Evolutionary conservation across 2,797 vertebrate species (phyloP), one percentile per base, ranked within the genome.

Genomic region (Heliangelus exortis): DNA sequence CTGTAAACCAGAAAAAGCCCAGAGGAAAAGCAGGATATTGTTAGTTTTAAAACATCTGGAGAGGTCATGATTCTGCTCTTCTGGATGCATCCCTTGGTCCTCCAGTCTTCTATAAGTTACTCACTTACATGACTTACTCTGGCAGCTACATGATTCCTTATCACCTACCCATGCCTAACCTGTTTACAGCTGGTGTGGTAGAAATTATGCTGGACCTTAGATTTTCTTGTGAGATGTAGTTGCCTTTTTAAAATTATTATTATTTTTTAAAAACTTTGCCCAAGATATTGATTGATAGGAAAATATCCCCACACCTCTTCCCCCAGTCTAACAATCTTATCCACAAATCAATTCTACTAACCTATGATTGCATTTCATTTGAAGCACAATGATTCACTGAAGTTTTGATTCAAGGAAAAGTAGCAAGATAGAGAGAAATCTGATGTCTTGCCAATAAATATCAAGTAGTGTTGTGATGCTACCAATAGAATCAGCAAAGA

Each of bases 351-450:
- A 92, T 93, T 86, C 48, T 63, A 41, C 65, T 72, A 88, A 73
- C 15, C 13, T 59, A 31, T 39, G 47, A 75, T 36, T 83, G 59
- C 43, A 83, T 89, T 93, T 87, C 91, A 55, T 92, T 90, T 84
- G 62, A 73, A 93, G 28, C n/a, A 92, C 92, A 96, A 90, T 75
- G 28, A 91, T 75, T 84, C 8, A 28, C 26, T 81, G 47, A 61
- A 87, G 20, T 94, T 95, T 72, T 89, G 76, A 86, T 57, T 92
- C 54, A 81, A 53, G 69, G 62, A 78, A 85, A 92, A 96, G 47
- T 78, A 85, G 84, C 58, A 89, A 83, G 82, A 94, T 16, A 84
- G 54, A 51, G 28, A 87, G 33, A 95, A 91, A 87, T 58, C 43
- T 72, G 66, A 48, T 83, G 62, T 48, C 47, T 65, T 93, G 58